Conservation (phyloP, 2,797 vertebrate genomes). For the Tangara arthus region DNA sequence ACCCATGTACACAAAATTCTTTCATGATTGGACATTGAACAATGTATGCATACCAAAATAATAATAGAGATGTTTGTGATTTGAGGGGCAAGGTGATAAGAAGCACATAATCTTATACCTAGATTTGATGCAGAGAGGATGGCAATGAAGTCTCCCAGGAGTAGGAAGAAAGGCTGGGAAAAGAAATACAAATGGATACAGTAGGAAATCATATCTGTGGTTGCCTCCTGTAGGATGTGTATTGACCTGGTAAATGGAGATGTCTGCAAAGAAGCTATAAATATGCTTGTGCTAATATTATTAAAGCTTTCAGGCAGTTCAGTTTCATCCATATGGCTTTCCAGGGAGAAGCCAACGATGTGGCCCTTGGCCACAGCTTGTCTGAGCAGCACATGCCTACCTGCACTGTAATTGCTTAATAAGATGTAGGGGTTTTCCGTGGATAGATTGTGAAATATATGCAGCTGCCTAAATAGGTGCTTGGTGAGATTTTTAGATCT, state of each 20-base stretch:
- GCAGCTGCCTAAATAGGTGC: neutral
- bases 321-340: neutral
- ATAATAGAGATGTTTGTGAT: neutral
- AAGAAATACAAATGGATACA: slow-evolving; percentile 2
- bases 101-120: neutral
- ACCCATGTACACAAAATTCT: neutral
- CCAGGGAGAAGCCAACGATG: neutral
- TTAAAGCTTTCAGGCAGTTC: slow-evolving; percentile 36
- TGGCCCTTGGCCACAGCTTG: neutral
- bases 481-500: neutral
- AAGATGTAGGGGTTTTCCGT: neutral
- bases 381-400: neutral
- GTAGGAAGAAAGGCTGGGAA: neutral
- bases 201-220: slow-evolving; percentile 21
- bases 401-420: neutral
- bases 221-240: slow-evolving; percentile 12
- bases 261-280: slow-evolving; percentile 45
- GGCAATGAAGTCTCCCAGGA: neutral
- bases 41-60: neutral
- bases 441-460: neutral
- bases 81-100: neutral
- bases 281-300: slow-evolving; percentile 48
- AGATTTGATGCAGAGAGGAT: neutral
- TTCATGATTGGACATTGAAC: neutral
- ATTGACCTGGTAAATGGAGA: slow-evolving; percentile 63